phyloP scores from a whole-genome alignment of 2,797 vertebrate species.

The Schizothorax lantsangensis region DNA sequence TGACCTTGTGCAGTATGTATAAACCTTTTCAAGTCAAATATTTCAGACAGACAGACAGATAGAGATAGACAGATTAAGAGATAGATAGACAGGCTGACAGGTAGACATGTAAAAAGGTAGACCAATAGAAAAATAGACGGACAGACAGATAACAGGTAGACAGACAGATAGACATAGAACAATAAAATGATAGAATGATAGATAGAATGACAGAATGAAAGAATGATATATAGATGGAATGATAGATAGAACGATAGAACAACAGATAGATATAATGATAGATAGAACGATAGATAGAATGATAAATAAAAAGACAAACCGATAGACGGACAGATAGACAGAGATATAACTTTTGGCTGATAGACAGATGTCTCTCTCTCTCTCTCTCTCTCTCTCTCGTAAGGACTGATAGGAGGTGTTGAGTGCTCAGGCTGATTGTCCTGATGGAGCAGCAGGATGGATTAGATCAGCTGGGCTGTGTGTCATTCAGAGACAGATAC shows the following conservation, averaged over 20 bases:
- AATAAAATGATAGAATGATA: too few relatives aligned
- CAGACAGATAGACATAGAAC: too few relatives aligned
- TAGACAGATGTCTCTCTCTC: neutral
- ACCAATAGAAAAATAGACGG: neutral
- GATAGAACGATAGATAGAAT: neutral
- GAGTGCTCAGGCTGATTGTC: neutral
- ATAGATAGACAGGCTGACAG: too few relatives aligned
- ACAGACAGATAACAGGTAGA: too few relatives aligned
- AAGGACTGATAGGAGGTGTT: neutral
- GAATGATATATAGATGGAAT: too few relatives aligned
- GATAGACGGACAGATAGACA: neutral
- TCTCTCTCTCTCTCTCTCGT: neutral
- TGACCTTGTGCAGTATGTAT: neutral
- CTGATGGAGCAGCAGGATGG: slow-evolving; percentile 1
- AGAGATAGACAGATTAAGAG: too few relatives aligned
- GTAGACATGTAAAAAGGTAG: too few relatives aligned
- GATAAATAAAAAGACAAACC: neutral
- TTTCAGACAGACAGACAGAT: neutral
- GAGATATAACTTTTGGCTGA: neutral
- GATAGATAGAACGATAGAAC: too few relatives aligned
- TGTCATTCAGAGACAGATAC: slow-evolving; percentile 14
- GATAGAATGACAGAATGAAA: too few relatives aligned
- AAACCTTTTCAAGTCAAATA: neutral
- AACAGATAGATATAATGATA: neutral
- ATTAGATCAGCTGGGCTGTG: slow-evolving; percentile 6